Conservation (phyloP, 1,140 invertebrate genomes). For the Lordiphosa collinella region DNA sequence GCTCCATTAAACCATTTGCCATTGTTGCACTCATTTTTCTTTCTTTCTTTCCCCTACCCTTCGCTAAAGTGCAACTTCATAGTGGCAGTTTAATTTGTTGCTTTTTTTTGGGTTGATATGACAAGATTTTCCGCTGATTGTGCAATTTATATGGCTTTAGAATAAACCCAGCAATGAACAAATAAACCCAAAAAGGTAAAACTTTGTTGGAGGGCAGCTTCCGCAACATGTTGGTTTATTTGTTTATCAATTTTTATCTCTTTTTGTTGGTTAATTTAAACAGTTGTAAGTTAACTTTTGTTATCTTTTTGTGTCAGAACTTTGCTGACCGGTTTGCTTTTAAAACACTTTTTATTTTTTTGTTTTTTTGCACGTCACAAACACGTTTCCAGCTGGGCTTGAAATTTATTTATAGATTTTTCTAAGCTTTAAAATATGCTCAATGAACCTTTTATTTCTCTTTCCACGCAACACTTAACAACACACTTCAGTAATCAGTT, state of each 20-base stretch:
- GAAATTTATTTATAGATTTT: conserved; percentile 57
- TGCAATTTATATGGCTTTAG: conserved; percentile 34
- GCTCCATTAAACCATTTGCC: conserved; percentile 73
- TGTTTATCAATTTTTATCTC: conserved; percentile 43
- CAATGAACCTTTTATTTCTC: conserved; percentile 56
- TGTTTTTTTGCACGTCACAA: conserved; percentile 48
- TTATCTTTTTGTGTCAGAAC: conserved; percentile 69
- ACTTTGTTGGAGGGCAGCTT: conserved; percentile 16
- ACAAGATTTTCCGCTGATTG: conserved; percentile 50
- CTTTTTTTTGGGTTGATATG: conserved; percentile 36
- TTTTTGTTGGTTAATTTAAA: conserved; percentile 37
- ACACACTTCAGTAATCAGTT: conserved; percentile 69
- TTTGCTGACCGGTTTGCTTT: conserved; percentile 36
- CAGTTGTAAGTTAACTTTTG: conserved; percentile 42
- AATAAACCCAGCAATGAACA: conserved; percentile 40
- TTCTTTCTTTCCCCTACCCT: conserved; percentile 13
- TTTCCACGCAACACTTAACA: conserved; percentile 45
- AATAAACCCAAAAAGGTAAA: not conserved
- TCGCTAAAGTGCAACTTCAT: conserved; percentile 20
- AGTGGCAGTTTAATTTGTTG: conserved; percentile 43
- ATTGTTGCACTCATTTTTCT: conserved; percentile 66
- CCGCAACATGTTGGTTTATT: conserved; percentile 55
- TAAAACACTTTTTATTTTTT: conserved; percentile 17
- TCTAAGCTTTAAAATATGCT: conserved; percentile 43
- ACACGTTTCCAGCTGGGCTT: conserved; percentile 43